phyloP scores from a whole-genome alignment of 2,113 vertebrate genomes.

The Pseudopipra pipra region DNA sequence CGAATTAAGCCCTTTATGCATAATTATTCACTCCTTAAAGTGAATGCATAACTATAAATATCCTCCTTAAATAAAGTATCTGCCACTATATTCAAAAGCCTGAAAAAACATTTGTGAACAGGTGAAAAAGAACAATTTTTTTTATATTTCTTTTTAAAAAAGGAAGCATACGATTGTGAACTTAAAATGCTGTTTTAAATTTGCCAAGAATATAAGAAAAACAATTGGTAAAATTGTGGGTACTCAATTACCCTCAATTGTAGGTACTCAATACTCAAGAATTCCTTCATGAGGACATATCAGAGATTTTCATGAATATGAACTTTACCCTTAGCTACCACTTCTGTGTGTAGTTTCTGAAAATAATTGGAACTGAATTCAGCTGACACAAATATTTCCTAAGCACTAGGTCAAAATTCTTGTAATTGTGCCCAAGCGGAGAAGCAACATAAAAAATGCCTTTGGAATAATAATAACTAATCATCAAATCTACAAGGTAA shows the following conservation, averaged over 20 bases:
- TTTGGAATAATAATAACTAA: background rate
- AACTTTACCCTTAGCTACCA: background rate
- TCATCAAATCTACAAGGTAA: background rate
- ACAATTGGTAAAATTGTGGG: background rate
- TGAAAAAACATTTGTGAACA: constrained; percentile 6
- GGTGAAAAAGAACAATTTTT: background rate
- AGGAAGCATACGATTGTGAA: background rate
- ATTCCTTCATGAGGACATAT: background rate
- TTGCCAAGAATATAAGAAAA: background rate
- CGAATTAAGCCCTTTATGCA: background rate
- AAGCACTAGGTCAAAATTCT: background rate
- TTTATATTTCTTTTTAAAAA: background rate
- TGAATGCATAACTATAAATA: background rate
- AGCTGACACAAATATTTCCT: background rate
- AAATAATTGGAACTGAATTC: background rate
- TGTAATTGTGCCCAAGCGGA: background rate
- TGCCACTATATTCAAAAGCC: background rate
- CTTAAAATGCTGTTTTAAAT: background rate
- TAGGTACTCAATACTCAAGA: background rate
- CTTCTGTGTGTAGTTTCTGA: background rate
- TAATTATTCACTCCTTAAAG: background rate
- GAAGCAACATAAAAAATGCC: background rate
- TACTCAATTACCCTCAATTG: background rate
- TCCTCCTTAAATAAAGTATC: background rate
- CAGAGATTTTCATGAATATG: background rate